A percentile compares a stretch with the other conserved stretches of the same genome.
Conservation (phyloP, 2,797 vertebrate species). For the Trichosurus vulpecula region DNA sequence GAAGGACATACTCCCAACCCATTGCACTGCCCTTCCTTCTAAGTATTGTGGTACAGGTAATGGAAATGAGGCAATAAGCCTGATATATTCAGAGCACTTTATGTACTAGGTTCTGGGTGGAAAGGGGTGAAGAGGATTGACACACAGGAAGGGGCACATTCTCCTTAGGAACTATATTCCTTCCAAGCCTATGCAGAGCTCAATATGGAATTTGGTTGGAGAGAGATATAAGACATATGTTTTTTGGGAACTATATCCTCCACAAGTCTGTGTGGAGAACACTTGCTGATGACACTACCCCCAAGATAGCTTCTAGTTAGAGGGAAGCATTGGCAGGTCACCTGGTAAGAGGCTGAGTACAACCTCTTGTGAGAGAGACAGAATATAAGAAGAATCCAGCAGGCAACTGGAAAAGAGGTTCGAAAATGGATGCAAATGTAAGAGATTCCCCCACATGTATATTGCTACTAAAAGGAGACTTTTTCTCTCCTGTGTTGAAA, state of each 20-base stretch:
- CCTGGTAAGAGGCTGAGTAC: not conserved
- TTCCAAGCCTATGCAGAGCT: not conserved
- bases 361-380: not conserved
- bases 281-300: not conserved
- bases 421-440: not conserved
- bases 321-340: not conserved
- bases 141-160: not conserved
- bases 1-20: not conserved
- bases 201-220: not conserved
- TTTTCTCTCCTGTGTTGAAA: not conserved
- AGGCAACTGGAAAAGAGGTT: not conserved
- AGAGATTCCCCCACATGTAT: not conserved
- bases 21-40: not conserved
- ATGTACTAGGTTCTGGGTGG: not conserved
- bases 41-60: slow-evolving; percentile 14
- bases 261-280: not conserved
- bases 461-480: not conserved
- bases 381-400: not conserved
- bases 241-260: not conserved
- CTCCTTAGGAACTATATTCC: not conserved
- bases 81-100: not conserved
- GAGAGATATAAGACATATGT: not conserved
- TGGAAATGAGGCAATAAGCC: not conserved
- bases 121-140: not conserved
- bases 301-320: not conserved